These are phyloP conservation scores for Sepioteuthis lessoniana DNA, from an alignment of 2,888 invertebrate genomes.

Conservation along the genomic window DNA sequence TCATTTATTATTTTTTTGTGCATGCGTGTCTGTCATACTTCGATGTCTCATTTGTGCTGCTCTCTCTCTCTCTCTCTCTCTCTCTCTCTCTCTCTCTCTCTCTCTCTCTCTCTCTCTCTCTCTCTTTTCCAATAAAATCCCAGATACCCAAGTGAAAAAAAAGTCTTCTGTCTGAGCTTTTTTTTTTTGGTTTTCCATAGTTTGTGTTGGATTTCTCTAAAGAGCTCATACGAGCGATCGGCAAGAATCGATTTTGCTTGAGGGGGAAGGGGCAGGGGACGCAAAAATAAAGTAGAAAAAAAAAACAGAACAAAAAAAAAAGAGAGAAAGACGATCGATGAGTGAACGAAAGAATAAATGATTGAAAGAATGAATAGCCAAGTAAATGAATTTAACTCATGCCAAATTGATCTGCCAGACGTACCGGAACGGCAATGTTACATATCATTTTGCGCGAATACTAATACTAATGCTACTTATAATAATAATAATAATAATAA, in stretches of 20 bases:
- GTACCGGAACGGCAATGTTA: not conserved
- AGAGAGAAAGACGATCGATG: not conserved
- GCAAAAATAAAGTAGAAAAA: not conserved
- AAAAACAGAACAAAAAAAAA: not conserved
- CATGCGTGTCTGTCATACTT: too few species aligned
- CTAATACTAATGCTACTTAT: too few species aligned
- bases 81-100: too few species aligned
- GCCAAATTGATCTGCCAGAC: slow-evolving; percentile 33
- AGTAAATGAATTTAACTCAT: slow-evolving; percentile 8
- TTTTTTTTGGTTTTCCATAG: not conserved
- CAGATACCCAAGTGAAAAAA: not conserved
- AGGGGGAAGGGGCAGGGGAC: not conserved
- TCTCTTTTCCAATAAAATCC: too few species aligned
- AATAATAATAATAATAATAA: too few species aligned
- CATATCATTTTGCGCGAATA: not conserved
- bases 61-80: too few species aligned
- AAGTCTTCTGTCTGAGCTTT: not conserved
- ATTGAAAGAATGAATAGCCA: not conserved
- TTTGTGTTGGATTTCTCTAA: not conserved
- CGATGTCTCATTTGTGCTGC: too few species aligned
- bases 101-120: too few species aligned
- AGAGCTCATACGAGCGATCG: not conserved
- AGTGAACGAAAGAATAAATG: not conserved
- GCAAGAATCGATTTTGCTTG: not conserved
- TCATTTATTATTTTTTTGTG: too few species aligned